Base-by-base conservation (phyloP, 2,797 vertebrate species). In the Pangasius macronema region DNA sequence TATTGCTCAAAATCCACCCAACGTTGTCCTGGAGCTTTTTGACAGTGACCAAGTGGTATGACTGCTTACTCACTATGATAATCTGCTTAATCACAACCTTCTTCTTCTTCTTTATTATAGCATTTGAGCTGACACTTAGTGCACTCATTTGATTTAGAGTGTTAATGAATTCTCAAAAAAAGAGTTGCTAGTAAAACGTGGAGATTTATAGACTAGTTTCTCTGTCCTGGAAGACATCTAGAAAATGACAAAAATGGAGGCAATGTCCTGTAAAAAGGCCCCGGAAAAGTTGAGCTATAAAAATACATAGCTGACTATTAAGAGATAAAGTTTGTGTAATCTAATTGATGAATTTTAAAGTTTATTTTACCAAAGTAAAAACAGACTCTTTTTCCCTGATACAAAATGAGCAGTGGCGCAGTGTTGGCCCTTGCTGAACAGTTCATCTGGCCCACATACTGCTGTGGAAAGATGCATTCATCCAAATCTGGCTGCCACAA, bases 41-140 rank as follows among this genome's bases (percentile, higher is more conserved):
- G 98, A 99, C 94, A 96, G 92, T 79, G 98, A 99, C 92, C 97
- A 99, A 97, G 96, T 99, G 94, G 98, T 99, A 91, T 0, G 93
- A 67, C 49, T 36, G 30, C 18, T 68, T 70, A 53, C n/a, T 83
- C 30, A 70, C n/a, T 53, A 24, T 68, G 30, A 53, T 68, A 33
- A 53, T 73, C 51, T 87, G 22, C 79, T 73, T 86, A 63, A 72
- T 49, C 16, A 85, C 6, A n/a, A n/a, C 42, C 11, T 81, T 63
- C 42, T 42, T 42, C 42, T 42, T 42, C 42, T 42, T 59, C 11
- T 81, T 63, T 46, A 61, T 18, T 63, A 30, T 61, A 63, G 20
- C 39, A 63, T 13, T 82, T 61, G 24, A 61, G 22, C 22, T 61
- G 10, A 14, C 33, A 59, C 33, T 14, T 5, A 42, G 20, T 80